phyloP scores from a whole-genome alignment of 2,113 vertebrate genomes.

The Nanorana parkeri region DNA sequence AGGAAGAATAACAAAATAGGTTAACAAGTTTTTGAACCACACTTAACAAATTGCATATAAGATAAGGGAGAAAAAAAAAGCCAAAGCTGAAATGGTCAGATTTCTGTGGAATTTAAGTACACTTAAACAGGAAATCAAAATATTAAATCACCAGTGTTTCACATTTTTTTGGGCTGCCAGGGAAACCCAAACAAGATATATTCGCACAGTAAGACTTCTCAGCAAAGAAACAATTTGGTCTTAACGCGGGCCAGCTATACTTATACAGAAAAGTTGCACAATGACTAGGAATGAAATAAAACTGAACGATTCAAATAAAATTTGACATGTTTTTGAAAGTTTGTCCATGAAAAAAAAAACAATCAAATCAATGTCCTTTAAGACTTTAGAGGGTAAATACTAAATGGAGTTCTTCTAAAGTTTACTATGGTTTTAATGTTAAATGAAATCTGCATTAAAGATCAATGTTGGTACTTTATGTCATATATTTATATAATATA shows the following conservation, averaged over 20 bases:
- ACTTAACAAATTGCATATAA: constrained; percentile 27
- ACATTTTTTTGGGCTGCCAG: constrained; percentile 24
- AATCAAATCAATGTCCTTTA: not conserved
- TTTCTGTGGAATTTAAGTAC: constrained; percentile 52
- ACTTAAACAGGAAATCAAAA: constrained; percentile 55
- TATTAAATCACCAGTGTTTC: constrained; percentile 38
- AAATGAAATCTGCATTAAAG: no score
- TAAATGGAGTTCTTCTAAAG: no score
- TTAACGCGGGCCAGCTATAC: not conserved
- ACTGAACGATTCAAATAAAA: not conserved
- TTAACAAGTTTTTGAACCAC: constrained; percentile 26
- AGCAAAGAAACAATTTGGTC: constrained; percentile 12
- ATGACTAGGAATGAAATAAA: not conserved
- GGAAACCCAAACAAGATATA: constrained; percentile 19
- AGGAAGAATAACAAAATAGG: constrained; percentile 24
- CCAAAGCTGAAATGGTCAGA: constrained; percentile 10
- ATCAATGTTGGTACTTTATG: no score
- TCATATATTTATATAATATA: no score
- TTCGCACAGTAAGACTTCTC: constrained; percentile 1
- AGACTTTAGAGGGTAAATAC: not conserved
- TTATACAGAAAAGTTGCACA: not conserved
- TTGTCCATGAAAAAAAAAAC: not conserved
- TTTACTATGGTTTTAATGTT: no score
- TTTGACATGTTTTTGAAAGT: not conserved
- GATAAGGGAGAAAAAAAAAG: constrained; percentile 10